phyloP scores from a whole-genome alignment of 2,797 vertebrate species.

The Nannoperca obscura region DNA sequence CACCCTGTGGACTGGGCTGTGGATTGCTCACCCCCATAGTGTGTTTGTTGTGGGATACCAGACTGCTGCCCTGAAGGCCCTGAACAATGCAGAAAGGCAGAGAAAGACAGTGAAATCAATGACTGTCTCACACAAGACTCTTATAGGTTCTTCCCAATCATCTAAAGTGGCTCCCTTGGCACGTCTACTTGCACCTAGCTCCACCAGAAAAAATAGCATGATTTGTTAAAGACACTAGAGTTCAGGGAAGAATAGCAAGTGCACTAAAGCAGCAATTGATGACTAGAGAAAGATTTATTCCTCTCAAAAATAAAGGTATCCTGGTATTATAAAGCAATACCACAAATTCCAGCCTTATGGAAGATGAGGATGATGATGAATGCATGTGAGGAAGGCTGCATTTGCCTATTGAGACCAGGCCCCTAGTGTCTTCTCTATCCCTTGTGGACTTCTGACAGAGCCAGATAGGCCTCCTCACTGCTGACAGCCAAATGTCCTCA shows the following conservation, averaged over 20 bases:
- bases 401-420: conserved; percentile 65
- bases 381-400: conserved; percentile 47
- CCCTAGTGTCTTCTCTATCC: conserved; percentile 62
- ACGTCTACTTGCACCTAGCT: conserved; percentile 47
- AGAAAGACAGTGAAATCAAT: conserved; percentile 82
- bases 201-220: conserved; percentile 13
- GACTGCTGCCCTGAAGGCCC: conserved; percentile 70
- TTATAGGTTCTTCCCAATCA: conserved; percentile 70
- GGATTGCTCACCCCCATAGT: conserved; percentile 60
- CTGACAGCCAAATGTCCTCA: conserved; percentile 84
- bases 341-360: conserved; percentile 38
- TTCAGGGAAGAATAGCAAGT: conserved; percentile 34
- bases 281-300: conserved; percentile 37
- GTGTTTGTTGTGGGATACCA: conserved; percentile 76
- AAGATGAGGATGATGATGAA: conserved; percentile 58
- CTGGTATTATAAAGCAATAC: conserved; percentile 33
- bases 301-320: conserved; percentile 28
- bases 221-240: conserved; percentile 59
- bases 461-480: conserved; percentile 75
- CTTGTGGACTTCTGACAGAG: conserved; percentile 70
- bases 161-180: conserved; percentile 67
- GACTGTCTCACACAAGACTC: conserved; percentile 65
- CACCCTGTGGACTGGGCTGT: conserved; percentile 68
- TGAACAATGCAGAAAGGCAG: conserved; percentile 68
- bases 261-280: conserved; percentile 49